Evolutionary conservation across 92 coral and sea anemone species (phyloP), one percentile per base, ranked within the genome.

Genomic region (Micromussa lordhowensis): DNA sequence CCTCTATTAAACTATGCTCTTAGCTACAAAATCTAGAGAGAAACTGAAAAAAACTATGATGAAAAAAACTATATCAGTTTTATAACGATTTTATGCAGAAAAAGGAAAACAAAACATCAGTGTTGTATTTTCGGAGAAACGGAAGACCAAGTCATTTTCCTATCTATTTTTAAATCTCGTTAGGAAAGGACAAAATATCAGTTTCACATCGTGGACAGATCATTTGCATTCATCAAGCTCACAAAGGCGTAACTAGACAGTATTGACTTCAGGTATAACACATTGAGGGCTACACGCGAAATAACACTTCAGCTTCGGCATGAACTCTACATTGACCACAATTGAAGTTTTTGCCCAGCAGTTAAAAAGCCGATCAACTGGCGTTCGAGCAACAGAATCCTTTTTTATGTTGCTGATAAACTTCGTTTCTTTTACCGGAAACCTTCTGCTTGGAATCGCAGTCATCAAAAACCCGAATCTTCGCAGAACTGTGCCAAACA

Each of bases 401-500:
- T 54, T 89, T 31, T 94, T 91, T 53, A 64, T 94, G 70, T 44
- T 94, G 35, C 73, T 94, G 38, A 79, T 94, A 78, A 90, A 89
- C 86, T 32, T 80, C 26, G 55, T 83, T 51, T 89, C 96, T 4
- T 88, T 91, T 36, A 29, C 89, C 61, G 96, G 96, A 54, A 93
- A 93, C 32, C 92, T 91, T 74, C 89, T 93, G 66, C 88, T 93
- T 13, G 87, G 89, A 24, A 86, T 88, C 59, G 94, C 94, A 10
- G 92, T 93, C 31, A 38, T 79, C 84, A 93, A 83, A 36, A 94
- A 94, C 79, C 85, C 93, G 81, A 75, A 81, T 34, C 90, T 94
- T 22, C 92, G 96, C n/a, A 85, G 88, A 51, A 91, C 92, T 16
- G 86, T 86, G 49, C 92, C 92, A 79, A 94, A 94, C 75, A 69